Base-by-base conservation (phyloP, 2,113 vertebrate species). In the Peromyscus californicus region DNA sequence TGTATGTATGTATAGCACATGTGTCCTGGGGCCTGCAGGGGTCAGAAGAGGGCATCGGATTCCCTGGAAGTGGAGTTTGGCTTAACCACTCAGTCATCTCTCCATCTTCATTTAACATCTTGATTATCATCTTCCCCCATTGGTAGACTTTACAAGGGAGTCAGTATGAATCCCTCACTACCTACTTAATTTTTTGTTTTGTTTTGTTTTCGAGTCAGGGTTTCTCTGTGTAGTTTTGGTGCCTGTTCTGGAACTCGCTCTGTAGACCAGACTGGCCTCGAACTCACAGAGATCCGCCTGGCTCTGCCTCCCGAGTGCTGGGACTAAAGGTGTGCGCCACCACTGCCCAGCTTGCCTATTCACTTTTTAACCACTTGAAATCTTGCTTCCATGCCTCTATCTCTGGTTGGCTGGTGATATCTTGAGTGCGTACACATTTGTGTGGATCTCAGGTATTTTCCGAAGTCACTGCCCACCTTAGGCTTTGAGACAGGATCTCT, bases 321-420 rank as follows among this genome's bases (percentile, higher is more conserved):
- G 63, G 63, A 65, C 29, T 65, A 65, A 65, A 65, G 63, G 63
- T 6, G 59, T 21, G 19, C 3, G 59, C 24, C 63, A 65, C 63
- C 63, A 29, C 63, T 10, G 9, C 63, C 3, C 9, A 3, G 48
- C 48, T 12, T 29, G 65, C 65, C 29, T 12, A 9, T 48, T 95
- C 65, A 91, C 67, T 94, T 85, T 74, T 74, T 78, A 92, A 94
- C 9, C 36, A 33, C 79, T 59, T 70, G 36, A 39, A 87, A 75
- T 83, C n/a, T 31, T 57, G 67, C 10, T 59, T 80, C 67, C 9
- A 67, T 0, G 1, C 15, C 51, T 59, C 45, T 48, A 21, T 91
- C 82, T 90, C 42, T 63, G 51, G 57, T 31, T 51, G 85, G 31
- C 45, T 24, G 39, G 29, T 48, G 39, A 33, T 17, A 45, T 45